These are phyloP conservation scores for Xenopus borealis DNA, from an alignment of 2,113 vertebrate genomes.

Conservation along the genomic window DNA sequence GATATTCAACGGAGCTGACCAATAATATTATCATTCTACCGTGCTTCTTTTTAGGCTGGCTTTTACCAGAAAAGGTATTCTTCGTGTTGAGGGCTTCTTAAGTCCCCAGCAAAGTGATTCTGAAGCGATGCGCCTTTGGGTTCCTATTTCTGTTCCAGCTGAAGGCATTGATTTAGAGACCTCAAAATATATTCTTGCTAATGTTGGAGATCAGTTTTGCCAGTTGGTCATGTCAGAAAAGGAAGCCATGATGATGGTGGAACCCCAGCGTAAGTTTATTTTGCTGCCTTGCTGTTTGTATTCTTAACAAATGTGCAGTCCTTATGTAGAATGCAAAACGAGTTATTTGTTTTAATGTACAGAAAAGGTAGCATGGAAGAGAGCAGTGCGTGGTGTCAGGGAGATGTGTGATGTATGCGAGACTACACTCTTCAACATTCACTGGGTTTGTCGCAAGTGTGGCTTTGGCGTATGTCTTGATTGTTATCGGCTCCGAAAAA, in stretches of 20 bases:
- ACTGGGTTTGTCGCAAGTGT: constrained; percentile 98
- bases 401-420: constrained; percentile 99
- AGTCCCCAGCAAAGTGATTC: constrained; percentile 95
- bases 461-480: constrained; percentile 97
- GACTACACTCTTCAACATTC: constrained; percentile 97
- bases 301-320: not conserved
- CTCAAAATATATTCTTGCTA: constrained; percentile 97
- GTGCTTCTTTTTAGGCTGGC: constrained; percentile 73
- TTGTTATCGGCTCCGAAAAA: constrained; percentile 93
- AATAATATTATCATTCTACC: not conserved
- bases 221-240: constrained; percentile 98
- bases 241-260: constrained; percentile 99
- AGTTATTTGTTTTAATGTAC: constrained; percentile 37
- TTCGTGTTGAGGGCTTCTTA: constrained; percentile 93
- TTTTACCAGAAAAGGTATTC: constrained; percentile 92
- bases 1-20: no score
- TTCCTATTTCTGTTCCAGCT: constrained; percentile 81
- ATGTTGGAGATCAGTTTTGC: constrained; percentile 97
- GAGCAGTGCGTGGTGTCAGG: constrained; percentile 89
- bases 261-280: constrained; percentile 88
- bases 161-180: constrained; percentile 95
- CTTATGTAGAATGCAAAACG: not conserved
- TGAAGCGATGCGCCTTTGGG: constrained; percentile 95
- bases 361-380: constrained; percentile 98
- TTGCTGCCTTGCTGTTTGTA: not conserved